These are phyloP conservation scores for Yponomeuta malinellus DNA, from an alignment of 2,888 invertebrate genomes.

Conservation along the genomic window DNA sequence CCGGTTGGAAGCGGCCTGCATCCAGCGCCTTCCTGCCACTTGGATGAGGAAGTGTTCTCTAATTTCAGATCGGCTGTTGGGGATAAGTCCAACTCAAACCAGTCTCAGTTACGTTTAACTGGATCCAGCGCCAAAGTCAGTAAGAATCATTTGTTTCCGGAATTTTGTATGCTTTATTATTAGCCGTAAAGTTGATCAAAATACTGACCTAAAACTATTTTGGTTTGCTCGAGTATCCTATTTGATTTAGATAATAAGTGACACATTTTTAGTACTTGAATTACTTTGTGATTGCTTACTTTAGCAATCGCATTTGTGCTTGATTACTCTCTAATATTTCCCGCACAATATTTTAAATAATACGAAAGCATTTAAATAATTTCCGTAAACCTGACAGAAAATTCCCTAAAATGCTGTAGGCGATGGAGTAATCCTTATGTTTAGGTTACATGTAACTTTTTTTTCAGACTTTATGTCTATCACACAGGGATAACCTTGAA, in stretches of 20 bases:
- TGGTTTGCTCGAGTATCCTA: background rate
- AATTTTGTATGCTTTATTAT: constrained; percentile 33
- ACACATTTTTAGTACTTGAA: background rate
- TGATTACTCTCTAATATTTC: no score
- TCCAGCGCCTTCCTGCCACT: no score
- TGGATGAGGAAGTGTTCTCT: background rate
- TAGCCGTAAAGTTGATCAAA: background rate
- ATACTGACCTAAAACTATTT: background rate
- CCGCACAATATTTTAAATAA: no score
- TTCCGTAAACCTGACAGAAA: no score
- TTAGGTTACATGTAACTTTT: no score
- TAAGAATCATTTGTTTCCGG: constrained; percentile 88
- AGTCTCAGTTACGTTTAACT: constrained; percentile 74
- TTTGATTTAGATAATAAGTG: background rate
- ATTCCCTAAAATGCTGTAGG: no score
- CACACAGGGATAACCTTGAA: no score
- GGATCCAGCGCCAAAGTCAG: constrained; percentile 96
- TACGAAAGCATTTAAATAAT: no score
- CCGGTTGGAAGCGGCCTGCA: no score
- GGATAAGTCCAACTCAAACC: constrained; percentile 68
- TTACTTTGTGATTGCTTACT: background rate
- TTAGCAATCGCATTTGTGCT: background rate
- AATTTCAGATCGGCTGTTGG: constrained; percentile 72
- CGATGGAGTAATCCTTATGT: no score
- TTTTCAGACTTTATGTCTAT: no score